phyloP scores from a whole-genome alignment of 1,140 invertebrate species.

The Latrodectus geometricus region DNA sequence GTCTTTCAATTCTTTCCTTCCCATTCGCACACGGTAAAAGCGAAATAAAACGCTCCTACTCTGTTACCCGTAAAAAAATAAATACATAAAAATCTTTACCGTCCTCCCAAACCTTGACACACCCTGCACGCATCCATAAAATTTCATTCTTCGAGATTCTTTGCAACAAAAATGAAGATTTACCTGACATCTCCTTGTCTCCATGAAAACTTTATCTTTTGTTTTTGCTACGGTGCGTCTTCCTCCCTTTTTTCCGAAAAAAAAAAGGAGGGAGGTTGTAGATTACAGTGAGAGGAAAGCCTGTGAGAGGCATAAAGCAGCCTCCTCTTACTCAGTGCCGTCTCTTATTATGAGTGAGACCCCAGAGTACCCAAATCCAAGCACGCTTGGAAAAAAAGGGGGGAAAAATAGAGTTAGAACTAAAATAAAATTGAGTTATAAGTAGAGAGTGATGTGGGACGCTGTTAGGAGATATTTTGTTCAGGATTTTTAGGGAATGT shows the following conservation, averaged over 20 bases:
- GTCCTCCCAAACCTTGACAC: not conserved
- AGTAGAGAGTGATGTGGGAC: too few species aligned
- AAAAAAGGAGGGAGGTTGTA: not conserved
- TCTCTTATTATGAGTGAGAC: not conserved
- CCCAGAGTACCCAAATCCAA: not conserved
- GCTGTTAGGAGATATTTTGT: too few species aligned
- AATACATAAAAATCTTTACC: not conserved
- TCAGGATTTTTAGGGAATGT: too few species aligned
- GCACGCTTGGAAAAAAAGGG: too few species aligned
- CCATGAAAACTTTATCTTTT: not conserved
- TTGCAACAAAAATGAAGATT: constrained; percentile 24
- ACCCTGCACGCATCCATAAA: constrained; percentile 23
- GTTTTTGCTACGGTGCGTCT: not conserved
- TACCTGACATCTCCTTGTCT: constrained; percentile 22
- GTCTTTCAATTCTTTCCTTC: too few species aligned
- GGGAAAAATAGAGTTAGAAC: too few species aligned
- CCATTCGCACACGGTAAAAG: too few species aligned
- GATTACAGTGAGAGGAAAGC: constrained; percentile 13
- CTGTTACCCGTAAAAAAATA: not conserved
- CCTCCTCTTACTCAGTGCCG: not conserved
- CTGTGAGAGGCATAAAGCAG: constrained; percentile 22
- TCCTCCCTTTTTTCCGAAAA: not conserved
- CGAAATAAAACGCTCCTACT: too few species aligned
- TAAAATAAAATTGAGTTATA: too few species aligned
- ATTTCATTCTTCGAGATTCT: constrained; percentile 20